phyloP scores from a whole-genome alignment of 2,888 invertebrate species.

The Caprella mutica region DNA sequence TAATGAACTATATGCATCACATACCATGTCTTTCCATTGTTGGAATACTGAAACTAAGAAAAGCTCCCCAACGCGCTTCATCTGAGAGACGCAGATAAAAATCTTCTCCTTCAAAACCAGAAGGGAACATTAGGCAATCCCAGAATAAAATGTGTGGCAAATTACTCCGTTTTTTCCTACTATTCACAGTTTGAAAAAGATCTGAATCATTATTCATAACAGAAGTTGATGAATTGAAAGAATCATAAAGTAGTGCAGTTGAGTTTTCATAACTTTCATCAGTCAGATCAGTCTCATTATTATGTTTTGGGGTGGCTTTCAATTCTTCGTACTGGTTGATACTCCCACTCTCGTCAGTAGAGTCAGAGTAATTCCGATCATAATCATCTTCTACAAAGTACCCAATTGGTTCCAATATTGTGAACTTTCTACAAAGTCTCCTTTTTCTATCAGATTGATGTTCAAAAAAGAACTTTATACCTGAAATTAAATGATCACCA shows the following conservation, averaged over 20 bases:
- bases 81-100: not conserved
- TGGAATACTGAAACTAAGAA: slow-evolving; percentile 3
- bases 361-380: not conserved
- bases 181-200: not conserved
- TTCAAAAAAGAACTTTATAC: slow-evolving; percentile 8
- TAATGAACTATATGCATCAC: not conserved
- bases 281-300: not conserved
- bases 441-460: slow-evolving; percentile 1
- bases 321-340: not conserved
- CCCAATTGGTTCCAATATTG: not conserved
- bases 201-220: not conserved
- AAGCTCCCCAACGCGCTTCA: slow-evolving; percentile 4
- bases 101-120: not conserved
- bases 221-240: not conserved
- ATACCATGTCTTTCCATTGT: slow-evolving; percentile 3
- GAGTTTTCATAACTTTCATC: not conserved
- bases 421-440: slow-evolving; percentile 4
- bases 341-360: not conserved
- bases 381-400: slow-evolving; percentile 5
- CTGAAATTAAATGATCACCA: not conserved
- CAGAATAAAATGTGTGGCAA: slow-evolving; percentile 1
- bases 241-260: not conserved
- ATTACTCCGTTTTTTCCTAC: not conserved
- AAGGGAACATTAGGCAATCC: slow-evolving; percentile 4
- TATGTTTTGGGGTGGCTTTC: not conserved